These are phyloP conservation scores for Epinephelus awoara DNA, from an alignment of 2,797 vertebrate species.

Conservation along the genomic window DNA sequence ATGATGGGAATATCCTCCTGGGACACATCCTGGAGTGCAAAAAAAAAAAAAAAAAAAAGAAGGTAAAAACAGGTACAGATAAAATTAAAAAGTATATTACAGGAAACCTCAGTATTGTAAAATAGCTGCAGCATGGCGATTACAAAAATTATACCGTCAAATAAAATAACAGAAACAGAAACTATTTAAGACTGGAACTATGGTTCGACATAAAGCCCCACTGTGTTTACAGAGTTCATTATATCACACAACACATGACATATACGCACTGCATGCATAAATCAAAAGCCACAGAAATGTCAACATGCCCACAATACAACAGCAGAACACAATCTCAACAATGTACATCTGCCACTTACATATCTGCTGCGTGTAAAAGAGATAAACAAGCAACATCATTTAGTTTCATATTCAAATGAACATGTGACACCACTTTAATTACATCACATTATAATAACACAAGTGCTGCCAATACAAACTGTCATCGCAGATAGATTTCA, in stretches of 20 bases:
- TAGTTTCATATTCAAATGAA: constrained; percentile 22
- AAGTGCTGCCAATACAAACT: not conserved
- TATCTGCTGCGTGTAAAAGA: constrained; percentile 72
- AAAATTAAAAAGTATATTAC: not conserved
- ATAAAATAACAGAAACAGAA: not conserved
- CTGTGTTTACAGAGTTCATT: not conserved
- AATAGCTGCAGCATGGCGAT: not conserved
- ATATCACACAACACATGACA: constrained; percentile 8
- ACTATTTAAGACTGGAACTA: not conserved
- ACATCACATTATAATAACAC: not conserved
- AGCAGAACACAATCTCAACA: constrained; percentile 10
- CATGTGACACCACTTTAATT: not conserved
- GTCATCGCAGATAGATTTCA: not conserved
- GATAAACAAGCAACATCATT: constrained; percentile 44
- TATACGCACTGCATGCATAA: constrained; percentile 1
- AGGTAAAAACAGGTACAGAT: not conserved
- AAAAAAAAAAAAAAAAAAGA: not conserved
- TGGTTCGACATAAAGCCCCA: constrained; percentile 1
- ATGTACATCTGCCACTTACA: constrained; percentile 66
- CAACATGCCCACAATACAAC: not conserved
- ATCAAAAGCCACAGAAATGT: constrained; percentile 7
- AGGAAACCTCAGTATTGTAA: not conserved
- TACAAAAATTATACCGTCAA: not conserved
- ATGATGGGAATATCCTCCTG: constrained; percentile 93
- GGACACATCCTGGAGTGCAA: constrained; percentile 88